A percentile compares a stretch with the other conserved stretches of the same genome.
Evolutionary conservation across 92 coral and sea anemone genomes (phyloP).

Genomic region (Bergia puertoricense): DNA sequence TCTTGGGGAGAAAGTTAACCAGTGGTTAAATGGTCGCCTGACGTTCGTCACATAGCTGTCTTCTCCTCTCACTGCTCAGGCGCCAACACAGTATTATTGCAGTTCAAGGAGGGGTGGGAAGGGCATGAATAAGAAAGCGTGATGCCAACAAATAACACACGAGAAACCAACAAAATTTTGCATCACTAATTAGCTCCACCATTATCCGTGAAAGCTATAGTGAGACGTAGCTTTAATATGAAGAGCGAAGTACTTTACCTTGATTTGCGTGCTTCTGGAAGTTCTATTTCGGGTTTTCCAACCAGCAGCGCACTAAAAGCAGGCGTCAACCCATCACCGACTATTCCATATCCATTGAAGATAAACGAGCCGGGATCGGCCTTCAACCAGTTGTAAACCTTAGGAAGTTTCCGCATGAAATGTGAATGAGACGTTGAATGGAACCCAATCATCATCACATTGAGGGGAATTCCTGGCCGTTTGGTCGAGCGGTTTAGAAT

Average conservation of each 20-base stretch:
- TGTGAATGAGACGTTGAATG: conserved; percentile 57
- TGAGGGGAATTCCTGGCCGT: conserved; percentile 26
- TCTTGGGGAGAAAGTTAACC: no score
- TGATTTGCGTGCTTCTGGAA: conserved; percentile 55
- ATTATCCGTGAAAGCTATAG: no score
- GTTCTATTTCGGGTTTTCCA: conserved; percentile 46
- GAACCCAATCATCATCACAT: conserved; percentile 49
- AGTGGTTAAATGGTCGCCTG: no score
- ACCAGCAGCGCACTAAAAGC: conserved; percentile 48
- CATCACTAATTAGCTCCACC: no score
- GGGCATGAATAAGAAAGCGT: no score
- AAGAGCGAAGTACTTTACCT: not conserved
- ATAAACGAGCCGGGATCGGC: conserved; percentile 50
- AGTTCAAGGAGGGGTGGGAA: no score
- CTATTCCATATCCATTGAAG: conserved; percentile 48
- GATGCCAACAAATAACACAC: no score
- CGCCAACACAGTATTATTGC: no score
- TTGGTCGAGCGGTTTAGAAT: conserved; percentile 39
- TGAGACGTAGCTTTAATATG: not conserved
- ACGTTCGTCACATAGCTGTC: no score
- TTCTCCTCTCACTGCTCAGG: no score
- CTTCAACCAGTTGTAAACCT: conserved; percentile 46
- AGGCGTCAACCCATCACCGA: conserved; percentile 55
- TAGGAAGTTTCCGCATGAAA: conserved; percentile 49
- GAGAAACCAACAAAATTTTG: no score